phyloP scores from a whole-genome alignment of 2,888 invertebrate species.

The Hemaris fuciformis region DNA sequence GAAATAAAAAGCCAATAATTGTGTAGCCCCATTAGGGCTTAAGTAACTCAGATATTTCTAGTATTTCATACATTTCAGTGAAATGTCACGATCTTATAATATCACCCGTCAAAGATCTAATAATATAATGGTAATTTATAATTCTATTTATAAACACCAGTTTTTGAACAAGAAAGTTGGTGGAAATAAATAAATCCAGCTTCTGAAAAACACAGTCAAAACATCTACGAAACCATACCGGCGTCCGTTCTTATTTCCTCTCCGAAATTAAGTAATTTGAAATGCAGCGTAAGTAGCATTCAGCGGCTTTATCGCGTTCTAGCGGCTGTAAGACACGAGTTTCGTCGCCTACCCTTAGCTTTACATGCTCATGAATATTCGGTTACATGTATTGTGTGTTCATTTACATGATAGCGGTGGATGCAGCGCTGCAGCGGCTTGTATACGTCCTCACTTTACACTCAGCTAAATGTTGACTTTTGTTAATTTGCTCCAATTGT shows the following conservation, averaged over 20 bases:
- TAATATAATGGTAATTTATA: too few species aligned
- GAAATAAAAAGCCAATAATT: too few species aligned
- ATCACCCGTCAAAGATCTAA: too few species aligned
- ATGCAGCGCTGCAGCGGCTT: slow-evolving; percentile 42
- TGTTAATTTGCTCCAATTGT: slow-evolving; percentile 33
- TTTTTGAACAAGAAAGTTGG: too few species aligned
- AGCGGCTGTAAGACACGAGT: slow-evolving; percentile 2
- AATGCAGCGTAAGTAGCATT: slow-evolving; percentile 8
- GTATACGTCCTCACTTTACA: slow-evolving; percentile 34
- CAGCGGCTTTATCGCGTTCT: background rate
- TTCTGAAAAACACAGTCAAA: background rate
- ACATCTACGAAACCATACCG: background rate
- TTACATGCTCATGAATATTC: slow-evolving; percentile 63
- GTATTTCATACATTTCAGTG: too few species aligned
- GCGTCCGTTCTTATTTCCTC: background rate
- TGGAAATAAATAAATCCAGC: background rate
- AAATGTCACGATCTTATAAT: too few species aligned
- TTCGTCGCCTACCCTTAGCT: slow-evolving; percentile 34
- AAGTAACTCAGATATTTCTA: too few species aligned
- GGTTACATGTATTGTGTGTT: slow-evolving; percentile 59
- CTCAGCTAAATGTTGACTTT: slow-evolving; percentile 37
- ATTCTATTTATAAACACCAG: too few species aligned
- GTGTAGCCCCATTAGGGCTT: too few species aligned
- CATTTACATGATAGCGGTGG: slow-evolving; percentile 60
- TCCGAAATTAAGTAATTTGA: background rate